Conservation (phyloP, 2,888 invertebrate genomes). For the Antitype chi region DNA sequence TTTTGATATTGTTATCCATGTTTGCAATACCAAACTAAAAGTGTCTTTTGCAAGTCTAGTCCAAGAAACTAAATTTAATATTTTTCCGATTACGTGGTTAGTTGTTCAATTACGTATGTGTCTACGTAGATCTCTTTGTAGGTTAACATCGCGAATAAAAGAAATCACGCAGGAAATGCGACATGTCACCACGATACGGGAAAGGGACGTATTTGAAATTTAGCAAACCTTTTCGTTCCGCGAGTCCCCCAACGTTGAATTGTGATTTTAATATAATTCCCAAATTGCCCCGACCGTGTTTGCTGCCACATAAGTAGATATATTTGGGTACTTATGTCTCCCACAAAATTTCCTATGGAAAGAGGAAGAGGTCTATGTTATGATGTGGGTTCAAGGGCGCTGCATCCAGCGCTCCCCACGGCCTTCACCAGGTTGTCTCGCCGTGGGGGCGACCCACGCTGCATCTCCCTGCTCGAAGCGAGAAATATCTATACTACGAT, state of each 20-base stretch:
- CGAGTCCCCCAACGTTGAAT: background rate
- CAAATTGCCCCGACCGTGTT: slow-evolving; percentile 12
- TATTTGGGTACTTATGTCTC: slow-evolving; percentile 27
- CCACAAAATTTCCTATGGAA: slow-evolving; percentile 51
- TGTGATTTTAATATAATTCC: slow-evolving; percentile 32
- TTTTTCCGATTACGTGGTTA: too few relatives aligned
- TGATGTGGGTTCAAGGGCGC: slow-evolving; percentile 54
- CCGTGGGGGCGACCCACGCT: slow-evolving; percentile 53
- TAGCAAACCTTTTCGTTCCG: background rate
- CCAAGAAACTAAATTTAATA: background rate
- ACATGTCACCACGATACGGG: background rate
- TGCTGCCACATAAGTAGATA: slow-evolving; percentile 12
- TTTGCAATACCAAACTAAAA: background rate
- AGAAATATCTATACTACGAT: slow-evolving; percentile 12
- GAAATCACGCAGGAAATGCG: background rate
- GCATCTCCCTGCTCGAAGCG: slow-evolving; percentile 46
- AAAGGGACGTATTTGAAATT: background rate
- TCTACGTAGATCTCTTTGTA: background rate
- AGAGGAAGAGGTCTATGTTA: slow-evolving; percentile 54
- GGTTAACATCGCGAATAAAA: background rate
- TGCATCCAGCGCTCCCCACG: slow-evolving; percentile 53
- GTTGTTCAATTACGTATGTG: background rate
- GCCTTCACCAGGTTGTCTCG: slow-evolving; percentile 53
- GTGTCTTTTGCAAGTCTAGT: background rate
- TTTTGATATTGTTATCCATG: too few relatives aligned